These are phyloP conservation scores for Allophyes oxyacanthae DNA, from an alignment of 2,888 invertebrate genomes.

Conservation along the genomic window DNA sequence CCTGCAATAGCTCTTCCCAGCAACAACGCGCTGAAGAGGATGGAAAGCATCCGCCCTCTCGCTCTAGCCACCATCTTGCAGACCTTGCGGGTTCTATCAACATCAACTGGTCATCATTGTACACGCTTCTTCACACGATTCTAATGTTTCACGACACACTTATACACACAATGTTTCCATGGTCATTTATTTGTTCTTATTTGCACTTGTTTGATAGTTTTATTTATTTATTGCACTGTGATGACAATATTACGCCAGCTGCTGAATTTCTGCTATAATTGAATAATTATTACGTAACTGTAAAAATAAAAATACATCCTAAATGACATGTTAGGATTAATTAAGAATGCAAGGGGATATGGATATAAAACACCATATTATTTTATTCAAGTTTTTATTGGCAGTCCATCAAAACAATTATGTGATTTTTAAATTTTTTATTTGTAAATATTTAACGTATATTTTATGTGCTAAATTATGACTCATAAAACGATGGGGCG, in stretches of 20 bases:
- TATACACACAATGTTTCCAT: conserved; percentile 31
- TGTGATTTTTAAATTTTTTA: conserved; percentile 5
- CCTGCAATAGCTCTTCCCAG: conserved; percentile 85
- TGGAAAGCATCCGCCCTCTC: conserved; percentile 78
- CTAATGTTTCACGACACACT: conserved; percentile 31
- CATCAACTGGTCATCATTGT: conserved; percentile 71
- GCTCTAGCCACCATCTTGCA: conserved; percentile 77
- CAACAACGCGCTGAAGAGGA: conserved; percentile 83
- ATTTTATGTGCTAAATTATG: conserved; percentile 30
- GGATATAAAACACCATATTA: background rate
- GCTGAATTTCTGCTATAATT: no score
- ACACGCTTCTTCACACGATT: conserved; percentile 48
- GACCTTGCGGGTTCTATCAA: conserved; percentile 52
- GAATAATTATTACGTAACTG: conserved; percentile 6
- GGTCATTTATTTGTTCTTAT: conserved; percentile 26
- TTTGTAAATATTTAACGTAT: conserved; percentile 28
- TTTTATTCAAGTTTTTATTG: conserved; percentile 19
- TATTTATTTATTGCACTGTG: conserved; percentile 13
- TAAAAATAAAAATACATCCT: background rate
- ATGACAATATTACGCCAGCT: conserved; percentile 1
- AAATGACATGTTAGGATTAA: background rate
- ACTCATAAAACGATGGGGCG: conserved; percentile 32
- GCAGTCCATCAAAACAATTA: background rate
- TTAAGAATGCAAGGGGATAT: background rate
- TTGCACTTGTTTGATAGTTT: conserved; percentile 12